Evolutionary conservation across 2,888 invertebrate species (phyloP).

Genomic region (Smittia sp.): DNA sequence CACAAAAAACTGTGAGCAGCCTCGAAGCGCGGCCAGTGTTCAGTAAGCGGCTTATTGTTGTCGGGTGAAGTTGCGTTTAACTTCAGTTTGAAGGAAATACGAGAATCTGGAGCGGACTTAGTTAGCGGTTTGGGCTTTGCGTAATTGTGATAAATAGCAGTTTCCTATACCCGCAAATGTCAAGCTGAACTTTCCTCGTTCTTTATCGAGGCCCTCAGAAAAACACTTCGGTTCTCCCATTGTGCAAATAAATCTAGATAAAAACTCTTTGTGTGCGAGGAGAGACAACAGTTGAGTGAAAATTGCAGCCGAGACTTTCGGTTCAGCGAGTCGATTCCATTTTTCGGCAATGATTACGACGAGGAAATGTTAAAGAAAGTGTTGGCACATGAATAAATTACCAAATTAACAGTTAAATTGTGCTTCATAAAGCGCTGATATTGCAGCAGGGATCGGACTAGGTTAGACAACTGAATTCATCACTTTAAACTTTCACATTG

Average conservation of each 20-base stretch:
- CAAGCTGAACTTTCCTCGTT: not conserved
- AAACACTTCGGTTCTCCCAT: not conserved
- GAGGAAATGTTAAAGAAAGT: not conserved
- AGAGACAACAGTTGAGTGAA: not conserved
- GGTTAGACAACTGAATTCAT: too few relatives aligned
- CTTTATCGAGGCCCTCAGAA: not conserved
- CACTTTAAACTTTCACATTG: too few relatives aligned
- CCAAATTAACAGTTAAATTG: slow-evolving; percentile 1
- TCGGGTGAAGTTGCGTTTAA: not conserved
- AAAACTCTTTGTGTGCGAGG: not conserved
- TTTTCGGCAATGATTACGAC: not conserved
- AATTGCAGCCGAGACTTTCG: not conserved
- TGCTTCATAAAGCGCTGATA: not conserved
- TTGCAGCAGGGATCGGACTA: too few relatives aligned
- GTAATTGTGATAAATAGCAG: not conserved
- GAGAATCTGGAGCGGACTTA: not conserved
- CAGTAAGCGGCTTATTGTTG: slow-evolving; percentile 19
- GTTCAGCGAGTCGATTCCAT: not conserved
- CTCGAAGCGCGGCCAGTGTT: not conserved
- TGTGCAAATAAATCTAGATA: slow-evolving; percentile 7
- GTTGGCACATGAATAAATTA: not conserved
- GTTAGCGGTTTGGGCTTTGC: not conserved
- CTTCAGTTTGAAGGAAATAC: not conserved
- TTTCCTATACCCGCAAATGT: not conserved
- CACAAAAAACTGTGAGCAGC: not conserved